Percentiles rank a stretch among this genome's conserved stretches.
Evolutionary conservation across 2,888 invertebrate genomes (phyloP).

Genomic region (Scaptomyza cyrtandrae): DNA sequence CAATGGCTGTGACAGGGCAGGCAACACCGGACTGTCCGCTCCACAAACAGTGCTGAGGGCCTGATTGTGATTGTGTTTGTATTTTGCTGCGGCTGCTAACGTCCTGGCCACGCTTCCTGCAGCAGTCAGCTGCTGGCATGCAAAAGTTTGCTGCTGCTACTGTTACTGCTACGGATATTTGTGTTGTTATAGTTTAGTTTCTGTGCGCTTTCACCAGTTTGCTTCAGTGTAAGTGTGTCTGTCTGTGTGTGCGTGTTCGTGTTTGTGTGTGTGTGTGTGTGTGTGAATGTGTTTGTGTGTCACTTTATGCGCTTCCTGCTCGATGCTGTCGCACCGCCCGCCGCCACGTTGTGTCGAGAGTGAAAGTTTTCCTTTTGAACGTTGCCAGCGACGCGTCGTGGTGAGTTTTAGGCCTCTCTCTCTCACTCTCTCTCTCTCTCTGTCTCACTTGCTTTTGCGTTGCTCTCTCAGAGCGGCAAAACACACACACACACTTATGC

Average conservation of each 20-base stretch:
- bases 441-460: slow-evolving; percentile 1
- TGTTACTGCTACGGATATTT: slow-evolving; percentile 45
- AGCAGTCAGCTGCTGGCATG: slow-evolving; percentile 73
- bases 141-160: slow-evolving; percentile 43
- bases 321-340: slow-evolving; percentile 62
- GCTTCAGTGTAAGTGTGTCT: slow-evolving; percentile 13
- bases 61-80: slow-evolving; percentile 5
- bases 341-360: slow-evolving; percentile 78
- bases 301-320: slow-evolving; percentile 77
- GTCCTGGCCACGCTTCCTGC: slow-evolving; percentile 71
- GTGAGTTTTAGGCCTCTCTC: slow-evolving; percentile 47
- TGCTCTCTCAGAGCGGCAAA: slow-evolving; percentile 15
- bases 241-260: slow-evolving; percentile 18
- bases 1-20: slow-evolving; percentile 56
- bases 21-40: slow-evolving; percentile 60
- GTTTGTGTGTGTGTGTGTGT: slow-evolving; percentile 13
- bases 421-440: slow-evolving; percentile 24
- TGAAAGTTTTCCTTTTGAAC: slow-evolving; percentile 64
- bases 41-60: slow-evolving; percentile 1
- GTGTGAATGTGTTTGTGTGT: slow-evolving; percentile 59
- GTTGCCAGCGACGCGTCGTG: slow-evolving; percentile 48
- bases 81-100: neutral
- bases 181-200: slow-evolving; percentile 49
- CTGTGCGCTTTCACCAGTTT: slow-evolving; percentile 38
- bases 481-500: slow-evolving; percentile 11